Conservation (phyloP, 2,113 vertebrate genomes). For the Ailurus styani region DNA sequence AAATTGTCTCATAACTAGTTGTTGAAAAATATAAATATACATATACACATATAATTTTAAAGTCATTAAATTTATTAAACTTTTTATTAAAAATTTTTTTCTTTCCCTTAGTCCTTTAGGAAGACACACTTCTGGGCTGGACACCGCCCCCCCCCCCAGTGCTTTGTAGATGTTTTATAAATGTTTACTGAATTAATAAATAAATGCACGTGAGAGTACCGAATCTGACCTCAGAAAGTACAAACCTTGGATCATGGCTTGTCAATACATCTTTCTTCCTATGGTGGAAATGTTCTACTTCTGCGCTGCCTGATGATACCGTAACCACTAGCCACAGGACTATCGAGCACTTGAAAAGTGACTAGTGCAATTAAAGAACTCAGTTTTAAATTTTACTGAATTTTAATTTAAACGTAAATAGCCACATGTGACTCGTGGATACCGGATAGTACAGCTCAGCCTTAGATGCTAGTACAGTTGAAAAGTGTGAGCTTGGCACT, state of each 20-base stretch:
- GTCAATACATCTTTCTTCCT: not conserved
- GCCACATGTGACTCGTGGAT: not conserved
- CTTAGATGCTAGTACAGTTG: not conserved
- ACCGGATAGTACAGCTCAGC: not conserved
- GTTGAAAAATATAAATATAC: not conserved
- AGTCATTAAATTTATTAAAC: not conserved
- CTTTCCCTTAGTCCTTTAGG: not conserved
- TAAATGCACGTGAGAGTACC: not conserved
- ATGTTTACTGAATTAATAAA: not conserved
- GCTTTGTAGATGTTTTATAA: not conserved
- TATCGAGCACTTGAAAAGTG: not conserved
- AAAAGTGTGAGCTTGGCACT: not conserved
- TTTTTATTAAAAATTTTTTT: not conserved
- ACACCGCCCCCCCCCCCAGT: not conserved
- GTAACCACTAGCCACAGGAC: not conserved
- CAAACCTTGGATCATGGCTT: not conserved
- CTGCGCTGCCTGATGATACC: not conserved
- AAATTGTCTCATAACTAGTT: conserved; percentile 17
- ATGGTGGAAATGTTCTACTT: not conserved
- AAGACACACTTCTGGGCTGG: not conserved
- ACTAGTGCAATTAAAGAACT: not conserved
- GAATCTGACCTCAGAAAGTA: not conserved
- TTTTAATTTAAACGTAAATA: not conserved
- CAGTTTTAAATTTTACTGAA: not conserved
- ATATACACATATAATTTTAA: not conserved